Percentiles rank a stretch among this genome's conserved stretches.
These are phyloP conservation scores for Spialia ferax DNA, from an alignment of 2,888 invertebrate species.

Conservation along the genomic window DNA sequence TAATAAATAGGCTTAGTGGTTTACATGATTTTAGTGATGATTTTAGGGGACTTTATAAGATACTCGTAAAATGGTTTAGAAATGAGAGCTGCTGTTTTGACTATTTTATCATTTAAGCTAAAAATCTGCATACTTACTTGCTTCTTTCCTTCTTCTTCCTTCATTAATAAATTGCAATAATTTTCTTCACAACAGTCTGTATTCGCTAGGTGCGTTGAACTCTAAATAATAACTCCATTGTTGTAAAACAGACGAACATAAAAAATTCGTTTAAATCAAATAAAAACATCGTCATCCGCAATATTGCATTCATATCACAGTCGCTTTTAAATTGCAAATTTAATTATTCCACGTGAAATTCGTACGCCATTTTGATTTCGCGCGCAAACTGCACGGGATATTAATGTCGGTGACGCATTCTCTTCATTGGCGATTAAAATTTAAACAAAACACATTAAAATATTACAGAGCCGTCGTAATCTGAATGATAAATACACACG, in stretches of 20 bases:
- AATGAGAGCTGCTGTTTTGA: too few relatives aligned
- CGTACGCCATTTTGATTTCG: slow-evolving; percentile 18
- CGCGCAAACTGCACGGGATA: slow-evolving; percentile 30
- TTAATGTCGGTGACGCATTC: slow-evolving; percentile 25
- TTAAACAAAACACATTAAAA: slow-evolving; percentile 39
- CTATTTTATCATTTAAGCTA: too few relatives aligned
- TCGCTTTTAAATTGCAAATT: slow-evolving; percentile 37
- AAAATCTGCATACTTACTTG: too few relatives aligned
- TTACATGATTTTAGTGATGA: too few relatives aligned
- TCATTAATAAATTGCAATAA: too few relatives aligned
- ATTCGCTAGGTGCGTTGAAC: background rate
- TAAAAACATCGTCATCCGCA: slow-evolving; percentile 24
- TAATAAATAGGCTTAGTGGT: too few relatives aligned
- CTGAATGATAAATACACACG: slow-evolving; percentile 33
- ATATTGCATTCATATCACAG: slow-evolving; percentile 36
- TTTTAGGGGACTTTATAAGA: too few relatives aligned
- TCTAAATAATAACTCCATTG: slow-evolving; percentile 12
- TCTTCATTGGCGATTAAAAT: slow-evolving; percentile 35
- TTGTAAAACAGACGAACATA: slow-evolving; percentile 15
- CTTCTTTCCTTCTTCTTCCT: too few relatives aligned
- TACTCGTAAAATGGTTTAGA: too few relatives aligned
- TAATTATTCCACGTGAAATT: slow-evolving; percentile 31
- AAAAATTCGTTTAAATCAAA: slow-evolving; percentile 23
- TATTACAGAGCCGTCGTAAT: slow-evolving; percentile 29
- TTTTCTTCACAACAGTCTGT: too few relatives aligned